These are phyloP conservation scores for Lithophane semibrunnea DNA, from an alignment of 2,888 invertebrate genomes.

Conservation along the genomic window DNA sequence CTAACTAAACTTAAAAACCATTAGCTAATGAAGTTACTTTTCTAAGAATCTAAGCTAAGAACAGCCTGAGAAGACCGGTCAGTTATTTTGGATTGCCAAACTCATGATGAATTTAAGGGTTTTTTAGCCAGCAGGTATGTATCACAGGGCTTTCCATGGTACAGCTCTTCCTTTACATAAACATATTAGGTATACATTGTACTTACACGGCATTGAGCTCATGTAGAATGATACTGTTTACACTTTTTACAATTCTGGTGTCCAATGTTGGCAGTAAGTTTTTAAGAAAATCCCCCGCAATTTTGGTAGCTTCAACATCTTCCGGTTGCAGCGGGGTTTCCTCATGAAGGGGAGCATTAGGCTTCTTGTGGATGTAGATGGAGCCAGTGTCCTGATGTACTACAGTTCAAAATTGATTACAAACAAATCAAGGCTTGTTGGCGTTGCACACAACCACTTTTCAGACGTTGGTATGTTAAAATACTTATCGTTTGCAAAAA, in stretches of 20 bases:
- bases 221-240: background rate
- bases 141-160: background rate
- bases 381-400: constrained; percentile 26
- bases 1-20: background rate
- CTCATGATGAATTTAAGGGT: too few relatives aligned
- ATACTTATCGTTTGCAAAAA: too few relatives aligned
- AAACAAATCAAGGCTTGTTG: background rate
- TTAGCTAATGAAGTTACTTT: background rate
- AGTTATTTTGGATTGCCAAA: background rate
- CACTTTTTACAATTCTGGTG: background rate
- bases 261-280: background rate
- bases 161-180: background rate
- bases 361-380: constrained; percentile 28
- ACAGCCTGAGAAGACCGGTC: background rate
- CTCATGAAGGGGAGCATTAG: background rate
- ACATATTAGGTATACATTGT: background rate
- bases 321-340: constrained; percentile 1
- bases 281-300: background rate
- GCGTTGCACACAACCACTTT: too few relatives aligned
- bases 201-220: constrained; percentile 30
- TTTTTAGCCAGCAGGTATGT: background rate
- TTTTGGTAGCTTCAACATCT: constrained; percentile 21
- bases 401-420: background rate
- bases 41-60: background rate
- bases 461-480: too few relatives aligned